Percentiles rank a stretch among this genome's conserved stretches.
phyloP scores from a whole-genome alignment of 2,113 vertebrate species.

The Zosterops hypoxanthus region DNA sequence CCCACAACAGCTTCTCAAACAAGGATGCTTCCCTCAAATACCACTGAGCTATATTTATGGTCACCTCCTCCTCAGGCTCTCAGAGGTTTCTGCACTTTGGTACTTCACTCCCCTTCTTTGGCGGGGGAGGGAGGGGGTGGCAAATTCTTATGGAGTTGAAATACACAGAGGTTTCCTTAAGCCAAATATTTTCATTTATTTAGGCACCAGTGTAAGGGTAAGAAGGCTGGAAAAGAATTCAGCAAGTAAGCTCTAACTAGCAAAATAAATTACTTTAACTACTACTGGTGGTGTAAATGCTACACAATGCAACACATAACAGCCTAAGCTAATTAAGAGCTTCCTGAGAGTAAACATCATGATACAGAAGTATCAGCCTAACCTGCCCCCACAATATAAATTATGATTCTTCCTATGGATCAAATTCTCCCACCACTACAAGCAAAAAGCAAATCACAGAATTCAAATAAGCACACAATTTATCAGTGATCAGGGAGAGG shows the following conservation, averaged over 20 bases:
- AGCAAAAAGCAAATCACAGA: not conserved
- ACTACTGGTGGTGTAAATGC: not conserved
- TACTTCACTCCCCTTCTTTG: not conserved
- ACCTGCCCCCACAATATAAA: not conserved
- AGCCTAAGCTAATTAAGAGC: not conserved
- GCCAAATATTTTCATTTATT: not conserved
- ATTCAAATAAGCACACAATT: accelerated
- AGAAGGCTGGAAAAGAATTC: not conserved
- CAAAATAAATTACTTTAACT: not conserved
- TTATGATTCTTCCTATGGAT: not conserved
- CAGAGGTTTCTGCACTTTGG: not conserved
- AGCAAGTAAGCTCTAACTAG: not conserved
- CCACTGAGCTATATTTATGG: not conserved
- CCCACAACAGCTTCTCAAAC: not conserved
- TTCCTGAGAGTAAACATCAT: not conserved
- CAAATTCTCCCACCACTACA: not conserved
- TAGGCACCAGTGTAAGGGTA: not conserved
- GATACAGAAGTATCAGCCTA: not conserved
- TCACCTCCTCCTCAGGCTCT: not conserved
- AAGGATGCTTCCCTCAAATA: not conserved
- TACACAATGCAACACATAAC: not conserved
- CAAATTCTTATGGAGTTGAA: not conserved
- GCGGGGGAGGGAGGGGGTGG: accelerated
- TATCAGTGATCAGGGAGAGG: not conserved
- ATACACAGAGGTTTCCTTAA: not conserved